Conservation (phyloP, 2,888 invertebrate species). For the Tholera decimalis region DNA sequence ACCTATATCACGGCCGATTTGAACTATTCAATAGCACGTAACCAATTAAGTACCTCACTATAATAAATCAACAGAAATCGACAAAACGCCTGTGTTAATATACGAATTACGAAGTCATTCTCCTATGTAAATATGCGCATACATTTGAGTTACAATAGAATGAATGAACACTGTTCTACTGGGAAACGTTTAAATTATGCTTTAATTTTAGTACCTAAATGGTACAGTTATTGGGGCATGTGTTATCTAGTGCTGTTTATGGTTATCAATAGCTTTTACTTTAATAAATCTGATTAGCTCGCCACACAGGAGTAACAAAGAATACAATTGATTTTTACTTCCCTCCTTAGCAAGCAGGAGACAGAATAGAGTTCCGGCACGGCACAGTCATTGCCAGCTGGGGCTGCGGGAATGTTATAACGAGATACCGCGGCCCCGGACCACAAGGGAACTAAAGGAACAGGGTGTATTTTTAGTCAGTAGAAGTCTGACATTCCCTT, state of each 20-base stretch:
- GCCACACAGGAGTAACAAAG: too few relatives aligned
- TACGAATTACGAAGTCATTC: constrained; percentile 51
- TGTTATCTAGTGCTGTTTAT: background rate
- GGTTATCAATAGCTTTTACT: background rate
- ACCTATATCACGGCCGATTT: background rate
- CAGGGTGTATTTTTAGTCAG: too few relatives aligned
- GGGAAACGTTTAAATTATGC: constrained; percentile 52
- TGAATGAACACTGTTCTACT: constrained; percentile 48
- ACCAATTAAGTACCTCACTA: constrained; percentile 3
- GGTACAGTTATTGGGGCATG: background rate
- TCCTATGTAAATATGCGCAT: constrained; percentile 57
- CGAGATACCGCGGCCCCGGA: too few relatives aligned
- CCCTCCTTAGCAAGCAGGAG: too few relatives aligned
- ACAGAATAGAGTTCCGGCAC: too few relatives aligned
- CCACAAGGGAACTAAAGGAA: too few relatives aligned
- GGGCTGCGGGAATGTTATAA: too few relatives aligned
- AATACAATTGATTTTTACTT: too few relatives aligned
- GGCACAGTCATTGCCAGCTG: too few relatives aligned
- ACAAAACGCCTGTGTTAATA: constrained; percentile 36
- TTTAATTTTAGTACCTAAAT: constrained; percentile 28
- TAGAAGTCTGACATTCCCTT: too few relatives aligned
- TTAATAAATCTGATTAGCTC: too few relatives aligned
- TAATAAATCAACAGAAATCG: constrained; percentile 33
- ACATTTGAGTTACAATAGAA: constrained; percentile 56
- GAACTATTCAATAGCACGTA: background rate